These are phyloP conservation scores for Cryptotermes secundus DNA, from an alignment of 1,140 invertebrate genomes.

Conservation along the genomic window DNA sequence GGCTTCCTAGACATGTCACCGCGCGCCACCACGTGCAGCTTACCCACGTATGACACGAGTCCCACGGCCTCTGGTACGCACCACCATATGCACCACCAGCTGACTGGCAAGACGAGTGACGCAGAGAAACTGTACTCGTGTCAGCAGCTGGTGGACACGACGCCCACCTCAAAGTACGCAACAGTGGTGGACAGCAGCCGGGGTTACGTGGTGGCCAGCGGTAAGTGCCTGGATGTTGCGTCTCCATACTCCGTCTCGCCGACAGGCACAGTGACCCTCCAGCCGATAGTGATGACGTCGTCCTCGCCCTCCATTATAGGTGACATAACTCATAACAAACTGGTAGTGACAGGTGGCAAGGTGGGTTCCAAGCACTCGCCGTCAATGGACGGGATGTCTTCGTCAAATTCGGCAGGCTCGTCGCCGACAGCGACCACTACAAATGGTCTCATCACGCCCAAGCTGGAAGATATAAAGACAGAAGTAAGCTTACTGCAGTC, in stretches of 20 bases:
- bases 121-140: slow-evolving; percentile 63
- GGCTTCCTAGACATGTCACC: slow-evolving; percentile 72
- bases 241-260: slow-evolving; percentile 50
- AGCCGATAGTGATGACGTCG: slow-evolving; percentile 48
- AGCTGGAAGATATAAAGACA: slow-evolving; percentile 63
- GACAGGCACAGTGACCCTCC: slow-evolving; percentile 19
- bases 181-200: slow-evolving; percentile 52
- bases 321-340: background rate
- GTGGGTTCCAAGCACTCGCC: slow-evolving; percentile 43
- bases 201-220: slow-evolving; percentile 55
- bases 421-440: slow-evolving; percentile 52
- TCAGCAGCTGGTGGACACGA: slow-evolving; percentile 47
- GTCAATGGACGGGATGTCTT: slow-evolving; percentile 53
- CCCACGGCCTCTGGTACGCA: slow-evolving; percentile 53
- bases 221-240: slow-evolving; percentile 47
- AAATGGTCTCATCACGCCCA: slow-evolving; percentile 60
- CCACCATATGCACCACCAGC: slow-evolving; percentile 41
- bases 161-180: slow-evolving; percentile 44
- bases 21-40: slow-evolving; percentile 47
- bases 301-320: slow-evolving; percentile 40
- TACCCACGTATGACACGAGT: slow-evolving; percentile 55
- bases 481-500: slow-evolving; percentile 44
- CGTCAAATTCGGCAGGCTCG: slow-evolving; percentile 54
- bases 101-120: slow-evolving; percentile 43
- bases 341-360: slow-evolving; percentile 40